Base-by-base conservation (phyloP, 1,140 invertebrate species). In the Branchinecta lynchi region DNA sequence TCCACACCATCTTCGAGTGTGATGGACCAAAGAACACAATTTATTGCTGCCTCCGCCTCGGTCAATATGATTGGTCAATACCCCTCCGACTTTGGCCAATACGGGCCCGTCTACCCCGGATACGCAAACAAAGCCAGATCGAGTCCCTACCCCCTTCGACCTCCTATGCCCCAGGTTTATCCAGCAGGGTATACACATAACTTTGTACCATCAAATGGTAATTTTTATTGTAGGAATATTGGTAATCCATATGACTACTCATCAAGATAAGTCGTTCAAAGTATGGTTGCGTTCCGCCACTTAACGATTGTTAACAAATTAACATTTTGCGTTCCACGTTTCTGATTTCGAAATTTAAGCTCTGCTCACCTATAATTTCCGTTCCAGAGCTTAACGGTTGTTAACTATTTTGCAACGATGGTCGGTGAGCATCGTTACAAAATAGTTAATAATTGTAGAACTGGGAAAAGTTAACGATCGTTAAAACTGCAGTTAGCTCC, bases 201-300 rank as follows among this genome's bases (percentile, higher is more conserved):
- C 17, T 60, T 60, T 60, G 51, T 60, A 12, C 12, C 51, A 20
- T 20, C 51, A 6, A 60, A 60, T 60, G 51, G 12, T 60, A 60
- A 60, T 6, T 60, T 60, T 60, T 60, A 60, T 60, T 1, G 17
- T 20, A 12, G 51, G 12, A 60, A 60, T 60, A 60, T 60, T 12
- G 17, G 51, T 20, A 60, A 60, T 60, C 51, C 51, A 60, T 60
- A 60, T 60, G 51, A 60, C 51, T 60, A 60, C 51, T 60, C 51
- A 15, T 60, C 51, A 15, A 60, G 51, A 60, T 60, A 60, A 6
- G 32, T 32, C 32, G 32, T 32, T 3, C 32, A 32, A 32, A 32
- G 32, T 32, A 32, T n/a, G n/a, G n/a, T n/a, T n/a, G n/a, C n/a
- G n/a, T n/a, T n/a, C n/a, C n/a, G n/a, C n/a, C n/a, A n/a, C n/a